A percentile compares a stretch with the other conserved stretches of the same genome.
phyloP scores from a whole-genome alignment of 1,140 invertebrate genomes.

The Tetramorium parvispinum region DNA sequence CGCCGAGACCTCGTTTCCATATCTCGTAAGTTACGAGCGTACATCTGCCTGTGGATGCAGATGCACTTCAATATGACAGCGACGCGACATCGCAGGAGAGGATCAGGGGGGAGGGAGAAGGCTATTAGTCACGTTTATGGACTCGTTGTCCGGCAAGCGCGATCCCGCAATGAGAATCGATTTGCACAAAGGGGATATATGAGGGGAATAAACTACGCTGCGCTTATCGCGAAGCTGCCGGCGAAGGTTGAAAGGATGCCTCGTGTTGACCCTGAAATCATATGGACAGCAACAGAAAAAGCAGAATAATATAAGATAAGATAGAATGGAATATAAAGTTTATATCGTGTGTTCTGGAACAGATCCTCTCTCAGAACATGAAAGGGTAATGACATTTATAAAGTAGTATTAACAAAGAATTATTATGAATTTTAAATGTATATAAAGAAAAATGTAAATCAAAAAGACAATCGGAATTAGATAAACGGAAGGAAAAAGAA shows the following conservation, averaged over 20 bases:
- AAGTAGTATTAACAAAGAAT: background rate
- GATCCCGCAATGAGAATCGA: constrained; percentile 42
- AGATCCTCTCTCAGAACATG: background rate
- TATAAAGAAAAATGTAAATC: background rate
- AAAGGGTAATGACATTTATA: background rate
- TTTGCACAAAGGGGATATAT: constrained; percentile 9
- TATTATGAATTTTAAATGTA: background rate
- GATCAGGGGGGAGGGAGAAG: background rate
- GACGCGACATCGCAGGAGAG: constrained; percentile 12
- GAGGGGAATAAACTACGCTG: constrained; percentile 16
- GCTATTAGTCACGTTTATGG: constrained; percentile 57
- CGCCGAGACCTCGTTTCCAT: constrained; percentile 33
- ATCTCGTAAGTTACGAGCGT: constrained; percentile 48
- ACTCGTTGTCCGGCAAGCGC: constrained; percentile 19
- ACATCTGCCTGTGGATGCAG: background rate
- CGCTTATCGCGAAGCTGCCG: constrained; percentile 23
- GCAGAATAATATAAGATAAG: background rate
- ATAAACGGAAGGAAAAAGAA: background rate
- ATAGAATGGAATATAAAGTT: background rate
- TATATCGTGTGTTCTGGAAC: background rate
- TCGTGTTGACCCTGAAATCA: background rate
- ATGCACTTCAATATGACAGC: constrained; percentile 41
- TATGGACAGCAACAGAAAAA: background rate
- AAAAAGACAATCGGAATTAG: background rate
- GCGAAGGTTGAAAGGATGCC: constrained; percentile 11